These are phyloP conservation scores for Drosophila barbarae DNA, from an alignment of 2,888 invertebrate genomes.

Conservation along the genomic window DNA sequence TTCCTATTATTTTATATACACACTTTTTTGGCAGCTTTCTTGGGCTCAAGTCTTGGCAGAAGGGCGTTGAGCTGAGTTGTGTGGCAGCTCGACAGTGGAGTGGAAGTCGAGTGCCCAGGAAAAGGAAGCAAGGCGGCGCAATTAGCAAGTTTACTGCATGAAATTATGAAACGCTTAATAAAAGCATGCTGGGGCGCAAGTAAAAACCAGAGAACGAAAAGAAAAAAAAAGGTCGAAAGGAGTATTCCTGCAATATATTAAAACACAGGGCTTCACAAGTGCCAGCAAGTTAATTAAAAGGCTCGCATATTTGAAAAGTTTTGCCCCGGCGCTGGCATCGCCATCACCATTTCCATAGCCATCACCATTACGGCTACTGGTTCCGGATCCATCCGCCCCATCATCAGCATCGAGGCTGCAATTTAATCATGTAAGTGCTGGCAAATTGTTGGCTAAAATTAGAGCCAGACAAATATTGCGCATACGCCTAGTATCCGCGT, in stretches of 20 bases:
- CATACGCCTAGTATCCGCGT: constrained; percentile 66
- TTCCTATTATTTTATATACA: constrained; percentile 34
- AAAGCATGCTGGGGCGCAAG: constrained; percentile 32
- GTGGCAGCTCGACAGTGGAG: constrained; percentile 19
- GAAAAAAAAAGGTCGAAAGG: constrained; percentile 26
- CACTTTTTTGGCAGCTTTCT: constrained; percentile 63
- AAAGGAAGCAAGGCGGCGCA: constrained; percentile 65
- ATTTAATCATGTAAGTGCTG: constrained; percentile 73
- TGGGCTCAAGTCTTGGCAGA: constrained; percentile 49
- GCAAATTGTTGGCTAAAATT: constrained; percentile 75
- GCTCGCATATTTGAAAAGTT: constrained; percentile 71
- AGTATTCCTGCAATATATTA: constrained; percentile 45
- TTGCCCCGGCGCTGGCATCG: constrained; percentile 21
- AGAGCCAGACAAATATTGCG: constrained; percentile 74
- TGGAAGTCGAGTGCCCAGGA: constrained; percentile 53
- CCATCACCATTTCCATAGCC: constrained; percentile 25
- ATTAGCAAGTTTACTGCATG: constrained; percentile 75
- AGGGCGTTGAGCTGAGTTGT: constrained; percentile 41
- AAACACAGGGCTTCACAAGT: constrained; percentile 39
- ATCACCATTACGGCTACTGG: constrained; percentile 12
- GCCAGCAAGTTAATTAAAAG: constrained; percentile 72
- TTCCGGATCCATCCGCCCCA: constrained; percentile 18
- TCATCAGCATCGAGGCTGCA: constrained; percentile 52
- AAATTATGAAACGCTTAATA: constrained; percentile 71
- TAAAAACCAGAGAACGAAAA: constrained; percentile 7